These are phyloP conservation scores for Chloroclysta siterata DNA, from an alignment of 2,888 invertebrate species.

Conservation along the genomic window DNA sequence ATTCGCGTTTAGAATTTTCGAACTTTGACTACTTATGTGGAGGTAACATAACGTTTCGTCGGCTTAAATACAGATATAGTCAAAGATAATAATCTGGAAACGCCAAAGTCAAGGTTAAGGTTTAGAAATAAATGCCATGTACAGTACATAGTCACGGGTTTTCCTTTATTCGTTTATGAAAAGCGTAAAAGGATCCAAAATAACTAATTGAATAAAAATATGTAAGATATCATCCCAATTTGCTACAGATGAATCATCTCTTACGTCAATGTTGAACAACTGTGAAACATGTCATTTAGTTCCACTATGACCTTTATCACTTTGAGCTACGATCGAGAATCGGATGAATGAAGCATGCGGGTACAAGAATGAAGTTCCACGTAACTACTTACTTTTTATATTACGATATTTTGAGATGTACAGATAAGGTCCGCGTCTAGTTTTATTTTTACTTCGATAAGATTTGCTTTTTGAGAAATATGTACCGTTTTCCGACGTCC, in stretches of 20 bases:
- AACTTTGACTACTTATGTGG: too few relatives aligned
- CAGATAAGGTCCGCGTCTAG: conserved; percentile 71
- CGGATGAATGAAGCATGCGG: conserved; percentile 44
- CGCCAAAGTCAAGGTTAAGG: too few relatives aligned
- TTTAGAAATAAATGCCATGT: too few relatives aligned
- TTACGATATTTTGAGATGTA: conserved; percentile 68
- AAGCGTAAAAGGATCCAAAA: conserved; percentile 64
- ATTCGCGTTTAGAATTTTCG: too few relatives aligned
- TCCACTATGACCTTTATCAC: conserved; percentile 54
- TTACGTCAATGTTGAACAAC: conserved; percentile 67
- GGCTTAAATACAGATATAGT: too few relatives aligned
- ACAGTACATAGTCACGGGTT: too few relatives aligned
- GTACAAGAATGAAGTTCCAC: conserved; percentile 40
- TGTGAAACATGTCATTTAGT: conserved; percentile 45
- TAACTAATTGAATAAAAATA: conserved; percentile 67
- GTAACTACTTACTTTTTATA: conserved; percentile 69
- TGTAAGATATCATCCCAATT: conserved; percentile 72
- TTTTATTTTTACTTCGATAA: conserved; percentile 59
- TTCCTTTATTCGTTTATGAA: background rate
- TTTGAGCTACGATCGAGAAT: conserved; percentile 56
- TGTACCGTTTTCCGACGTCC: background rate
- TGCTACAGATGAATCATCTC: conserved; percentile 77
- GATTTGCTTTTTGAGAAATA: background rate
- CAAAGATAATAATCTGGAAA: too few relatives aligned
- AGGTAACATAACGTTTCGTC: too few relatives aligned